phyloP scores from a whole-genome alignment of 2,113 vertebrate species.

The Tyto alba region DNA sequence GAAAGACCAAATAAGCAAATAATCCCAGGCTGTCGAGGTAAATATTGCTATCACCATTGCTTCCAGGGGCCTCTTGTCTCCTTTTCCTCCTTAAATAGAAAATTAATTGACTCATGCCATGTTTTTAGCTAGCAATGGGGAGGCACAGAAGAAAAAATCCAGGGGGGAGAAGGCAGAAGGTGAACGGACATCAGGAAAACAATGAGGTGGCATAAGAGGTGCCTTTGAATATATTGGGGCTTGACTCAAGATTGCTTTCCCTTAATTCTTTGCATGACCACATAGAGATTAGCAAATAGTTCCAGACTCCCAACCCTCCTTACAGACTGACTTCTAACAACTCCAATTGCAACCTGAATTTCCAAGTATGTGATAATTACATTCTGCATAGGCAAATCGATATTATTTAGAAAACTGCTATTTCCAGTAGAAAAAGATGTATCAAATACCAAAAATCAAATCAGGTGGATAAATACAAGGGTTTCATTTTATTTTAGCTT shows the following conservation, averaged over 20 bases:
- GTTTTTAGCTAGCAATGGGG: background rate
- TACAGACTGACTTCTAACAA: background rate
- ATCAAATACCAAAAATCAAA: background rate
- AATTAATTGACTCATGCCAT: background rate
- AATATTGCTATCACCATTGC: background rate
- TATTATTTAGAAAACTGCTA: background rate
- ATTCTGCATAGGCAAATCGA: background rate
- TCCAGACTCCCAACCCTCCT: background rate
- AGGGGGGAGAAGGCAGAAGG: background rate
- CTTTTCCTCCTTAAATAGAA: background rate
- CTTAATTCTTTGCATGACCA: background rate
- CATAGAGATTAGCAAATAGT: background rate
- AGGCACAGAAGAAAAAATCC: slow-evolving; percentile 11
- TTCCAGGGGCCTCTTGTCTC: background rate
- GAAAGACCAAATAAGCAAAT: slow-evolving; percentile 12
- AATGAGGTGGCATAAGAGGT: background rate
- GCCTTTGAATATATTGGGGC: background rate
- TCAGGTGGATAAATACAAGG: background rate
- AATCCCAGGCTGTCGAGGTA: background rate
- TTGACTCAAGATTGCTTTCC: background rate
- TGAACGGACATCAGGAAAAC: background rate
- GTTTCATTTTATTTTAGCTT: background rate
- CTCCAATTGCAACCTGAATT: background rate
- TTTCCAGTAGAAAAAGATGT: background rate
- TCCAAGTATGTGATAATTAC: slow-evolving; percentile 14